Evolutionary conservation across 1,140 invertebrate genomes (phyloP).

Genomic region (Microplitis demolitor): DNA sequence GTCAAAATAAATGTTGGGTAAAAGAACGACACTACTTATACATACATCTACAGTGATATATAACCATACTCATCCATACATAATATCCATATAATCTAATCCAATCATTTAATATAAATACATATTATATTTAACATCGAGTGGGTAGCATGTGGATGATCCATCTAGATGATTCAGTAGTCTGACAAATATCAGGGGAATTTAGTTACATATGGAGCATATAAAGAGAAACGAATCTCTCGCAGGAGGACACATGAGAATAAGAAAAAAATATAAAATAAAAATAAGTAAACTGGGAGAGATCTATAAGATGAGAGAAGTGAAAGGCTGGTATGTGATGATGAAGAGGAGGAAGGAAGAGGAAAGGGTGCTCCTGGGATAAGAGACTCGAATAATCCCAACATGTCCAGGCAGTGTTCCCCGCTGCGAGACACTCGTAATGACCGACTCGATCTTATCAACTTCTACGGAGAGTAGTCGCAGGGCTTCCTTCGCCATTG

Average conservation of each 20-base stretch:
- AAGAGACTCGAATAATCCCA: constrained; percentile 45
- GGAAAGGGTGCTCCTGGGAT: constrained; percentile 33
- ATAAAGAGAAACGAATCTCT: neutral
- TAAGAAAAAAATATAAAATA: no score
- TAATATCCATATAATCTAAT: no score
- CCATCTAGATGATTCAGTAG: neutral
- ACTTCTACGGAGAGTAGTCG: constrained; percentile 20
- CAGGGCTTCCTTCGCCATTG: constrained; percentile 46
- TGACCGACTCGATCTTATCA: constrained; percentile 56
- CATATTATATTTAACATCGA: neutral
- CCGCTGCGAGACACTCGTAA: constrained; percentile 55
- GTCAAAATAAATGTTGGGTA: neutral
- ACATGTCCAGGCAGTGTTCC: constrained; percentile 52
- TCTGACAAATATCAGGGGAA: constrained; percentile 2
- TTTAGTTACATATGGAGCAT: neutral
- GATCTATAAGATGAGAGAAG: neutral
- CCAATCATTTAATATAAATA: no score
- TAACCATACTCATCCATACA: no score
- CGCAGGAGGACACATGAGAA: no score
- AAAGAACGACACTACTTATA: no score
- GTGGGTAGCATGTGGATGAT: neutral
- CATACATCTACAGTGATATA: no score
- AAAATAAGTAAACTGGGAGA: neutral
- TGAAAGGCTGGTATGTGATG: constrained; percentile 8
- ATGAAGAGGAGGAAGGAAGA: constrained; percentile 15